These are phyloP conservation scores for Cecidostiba fungosa DNA, from an alignment of 2,888 invertebrate species.

Conservation along the genomic window DNA sequence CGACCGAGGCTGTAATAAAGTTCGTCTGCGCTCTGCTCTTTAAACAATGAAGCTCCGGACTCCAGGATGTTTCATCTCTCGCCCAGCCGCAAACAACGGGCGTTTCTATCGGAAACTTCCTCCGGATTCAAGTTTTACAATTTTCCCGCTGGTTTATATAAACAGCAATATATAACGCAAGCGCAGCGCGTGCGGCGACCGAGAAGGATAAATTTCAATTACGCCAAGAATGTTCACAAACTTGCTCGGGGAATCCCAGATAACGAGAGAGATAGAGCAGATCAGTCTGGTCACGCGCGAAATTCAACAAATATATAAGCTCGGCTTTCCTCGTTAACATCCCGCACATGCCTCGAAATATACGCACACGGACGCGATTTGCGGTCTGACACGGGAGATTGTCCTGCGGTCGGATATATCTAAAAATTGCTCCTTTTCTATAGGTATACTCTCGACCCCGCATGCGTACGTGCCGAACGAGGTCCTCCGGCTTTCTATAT, in stretches of 20 bases:
- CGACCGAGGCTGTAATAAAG: background rate
- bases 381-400: background rate
- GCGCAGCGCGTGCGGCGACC: too few species aligned
- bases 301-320: background rate
- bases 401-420: background rate
- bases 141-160: too few species aligned
- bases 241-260: background rate
- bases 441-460: background rate
- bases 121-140: too few species aligned
- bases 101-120: too few species aligned
- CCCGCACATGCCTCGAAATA: background rate
- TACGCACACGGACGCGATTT: background rate
- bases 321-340: slow-evolving; percentile 3
- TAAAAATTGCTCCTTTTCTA: background rate
- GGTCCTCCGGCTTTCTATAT: background rate
- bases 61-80: background rate
- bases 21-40: background rate
- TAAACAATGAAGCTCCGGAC: background rate
- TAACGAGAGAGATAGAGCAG: background rate
- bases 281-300: background rate
- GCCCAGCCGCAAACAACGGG: background rate
- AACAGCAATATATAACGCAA: too few species aligned
- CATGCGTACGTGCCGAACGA: background rate
- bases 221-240: background rate
- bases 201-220: too few species aligned